Evolutionary conservation across 1,140 invertebrate genomes (phyloP).

Genomic region (Heliconius himera): DNA sequence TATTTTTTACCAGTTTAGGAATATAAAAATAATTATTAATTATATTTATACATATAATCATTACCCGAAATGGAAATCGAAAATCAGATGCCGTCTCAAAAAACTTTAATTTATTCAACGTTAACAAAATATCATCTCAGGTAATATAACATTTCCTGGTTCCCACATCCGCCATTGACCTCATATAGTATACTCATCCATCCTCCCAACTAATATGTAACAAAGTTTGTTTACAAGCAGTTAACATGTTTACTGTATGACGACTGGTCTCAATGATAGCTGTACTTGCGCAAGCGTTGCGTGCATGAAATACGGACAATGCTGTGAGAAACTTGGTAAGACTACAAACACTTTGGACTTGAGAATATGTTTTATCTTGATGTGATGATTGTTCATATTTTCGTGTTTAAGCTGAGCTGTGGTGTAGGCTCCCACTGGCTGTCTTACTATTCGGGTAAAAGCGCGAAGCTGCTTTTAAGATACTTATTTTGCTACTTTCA

Average conservation of each 20-base stretch:
- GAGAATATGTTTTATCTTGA: not conserved
- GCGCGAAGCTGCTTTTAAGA: no score
- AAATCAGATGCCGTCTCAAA: no score
- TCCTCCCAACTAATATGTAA: not conserved
- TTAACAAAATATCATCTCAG: not conserved
- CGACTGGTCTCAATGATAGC: not conserved
- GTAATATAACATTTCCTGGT: not conserved
- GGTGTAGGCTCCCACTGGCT: no score
- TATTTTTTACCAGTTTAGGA: no score
- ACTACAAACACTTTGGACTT: not conserved
- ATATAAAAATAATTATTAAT: no score
- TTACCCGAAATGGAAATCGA: no score
- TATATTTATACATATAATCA: no score
- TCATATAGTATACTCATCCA: no score
- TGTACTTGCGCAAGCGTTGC: not conserved
- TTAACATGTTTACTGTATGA: not conserved
- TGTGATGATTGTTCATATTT: no score
- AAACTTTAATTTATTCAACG: not conserved
- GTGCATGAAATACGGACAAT: slow-evolving; percentile 8
- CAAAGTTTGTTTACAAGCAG: not conserved
- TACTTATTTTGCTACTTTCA: not conserved
- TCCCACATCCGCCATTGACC: not conserved
- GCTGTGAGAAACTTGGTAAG: not conserved
- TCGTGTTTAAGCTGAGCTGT: no score
- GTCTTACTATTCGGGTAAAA: no score